These are phyloP conservation scores for Scaptomyza polygonia DNA, from an alignment of 2,888 invertebrate genomes.

Conservation along the genomic window DNA sequence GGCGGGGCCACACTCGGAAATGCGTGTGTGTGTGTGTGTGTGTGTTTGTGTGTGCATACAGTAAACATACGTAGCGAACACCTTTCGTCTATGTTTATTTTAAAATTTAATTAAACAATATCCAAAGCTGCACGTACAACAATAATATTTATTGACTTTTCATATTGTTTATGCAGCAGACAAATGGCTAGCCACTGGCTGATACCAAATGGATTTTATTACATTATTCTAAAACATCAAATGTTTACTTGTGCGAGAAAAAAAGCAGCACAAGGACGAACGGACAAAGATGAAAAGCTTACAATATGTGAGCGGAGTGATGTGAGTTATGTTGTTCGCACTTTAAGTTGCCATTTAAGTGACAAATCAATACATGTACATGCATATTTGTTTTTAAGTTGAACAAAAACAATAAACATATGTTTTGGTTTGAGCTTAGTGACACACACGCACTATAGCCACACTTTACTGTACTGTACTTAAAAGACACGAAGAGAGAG, in stretches of 20 bases:
- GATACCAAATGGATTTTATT: background rate
- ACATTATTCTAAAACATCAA: too few relatives aligned
- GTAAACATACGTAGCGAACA: constrained; percentile 4
- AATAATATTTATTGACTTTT: background rate
- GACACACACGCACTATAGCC: constrained; percentile 4
- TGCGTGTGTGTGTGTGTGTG: constrained; percentile 1
- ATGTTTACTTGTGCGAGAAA: background rate
- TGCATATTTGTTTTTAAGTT: too few relatives aligned
- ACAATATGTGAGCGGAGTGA: constrained; percentile 1
- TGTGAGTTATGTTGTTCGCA: background rate
- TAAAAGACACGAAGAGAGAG: constrained; percentile 16
- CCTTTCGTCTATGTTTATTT: background rate
- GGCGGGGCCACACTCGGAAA: constrained; percentile 33
- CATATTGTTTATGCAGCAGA: constrained; percentile 1
- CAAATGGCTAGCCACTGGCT: background rate
- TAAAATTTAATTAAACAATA: background rate
- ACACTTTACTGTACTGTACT: constrained; percentile 29
- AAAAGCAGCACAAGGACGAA: background rate
- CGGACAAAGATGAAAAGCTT: background rate
- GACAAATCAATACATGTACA: background rate
- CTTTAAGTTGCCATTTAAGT: constrained; percentile 1
- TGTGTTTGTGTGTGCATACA: constrained; percentile 20
- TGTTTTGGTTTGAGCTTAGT: background rate
- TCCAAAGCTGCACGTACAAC: background rate
- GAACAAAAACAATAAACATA: background rate